phyloP scores from a whole-genome alignment of 23 tunicate genomes.

The Ciona savignyi region DNA sequence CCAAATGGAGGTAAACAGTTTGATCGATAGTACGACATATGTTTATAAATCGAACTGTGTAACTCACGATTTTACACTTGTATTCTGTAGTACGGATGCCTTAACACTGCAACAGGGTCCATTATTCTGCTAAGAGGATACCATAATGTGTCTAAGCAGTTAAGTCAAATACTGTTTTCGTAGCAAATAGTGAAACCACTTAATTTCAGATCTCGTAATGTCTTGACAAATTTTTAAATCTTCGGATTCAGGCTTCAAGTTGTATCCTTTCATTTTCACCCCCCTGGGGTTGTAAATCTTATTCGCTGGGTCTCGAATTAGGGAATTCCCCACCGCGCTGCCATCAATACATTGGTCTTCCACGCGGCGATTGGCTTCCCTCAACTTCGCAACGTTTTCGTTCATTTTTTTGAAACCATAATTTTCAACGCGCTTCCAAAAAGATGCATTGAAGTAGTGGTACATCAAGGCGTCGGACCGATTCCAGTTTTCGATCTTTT shows the following conservation, averaged over 20 bases:
- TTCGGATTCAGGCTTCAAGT: conserved; percentile 24
- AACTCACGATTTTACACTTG: no score
- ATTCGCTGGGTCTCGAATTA: conserved; percentile 15
- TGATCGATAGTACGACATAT: no score
- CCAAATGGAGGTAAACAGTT: no score
- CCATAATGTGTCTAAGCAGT: no score
- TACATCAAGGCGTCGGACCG: conserved; percentile 44
- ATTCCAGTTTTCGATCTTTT: conserved; percentile 53
- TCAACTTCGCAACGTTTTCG: conserved; percentile 16
- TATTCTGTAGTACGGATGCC: no score
- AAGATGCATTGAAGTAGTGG: conserved; percentile 42
- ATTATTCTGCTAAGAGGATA: no score
- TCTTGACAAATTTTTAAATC: conserved; percentile 24
- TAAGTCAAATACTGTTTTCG: no score
- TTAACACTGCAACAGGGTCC: no score
- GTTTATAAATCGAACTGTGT: no score
- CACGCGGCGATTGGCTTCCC: conserved; percentile 24
- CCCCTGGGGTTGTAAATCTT: conserved; percentile 50
- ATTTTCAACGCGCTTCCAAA: conserved; percentile 61
- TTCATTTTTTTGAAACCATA: conserved; percentile 54
- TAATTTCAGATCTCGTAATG: conserved; percentile 34
- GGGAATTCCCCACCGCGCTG: conserved; percentile 8
- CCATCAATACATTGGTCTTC: conserved; percentile 49
- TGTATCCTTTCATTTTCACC: conserved; percentile 54
- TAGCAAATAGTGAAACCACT: conserved; percentile 42